Evolutionary conservation across 2,888 invertebrate genomes (phyloP).

Genomic region (Abrostola tripartita): DNA sequence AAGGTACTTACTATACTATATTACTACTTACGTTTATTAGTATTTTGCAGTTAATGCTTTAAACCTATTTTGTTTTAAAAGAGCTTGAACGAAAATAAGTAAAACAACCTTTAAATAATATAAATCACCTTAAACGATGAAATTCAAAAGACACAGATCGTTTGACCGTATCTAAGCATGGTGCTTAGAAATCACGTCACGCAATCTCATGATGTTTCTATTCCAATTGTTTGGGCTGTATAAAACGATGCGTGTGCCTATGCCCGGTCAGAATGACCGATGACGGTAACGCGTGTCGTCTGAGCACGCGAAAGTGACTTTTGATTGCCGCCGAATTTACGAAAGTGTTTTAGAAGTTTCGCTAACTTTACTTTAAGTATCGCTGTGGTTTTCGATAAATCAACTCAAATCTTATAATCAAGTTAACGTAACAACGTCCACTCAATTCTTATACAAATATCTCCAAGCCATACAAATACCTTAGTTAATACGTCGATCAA

Average conservation of each 20-base stretch:
- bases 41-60: no score
- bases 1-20: no score
- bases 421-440: no score
- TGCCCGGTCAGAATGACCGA: slow-evolving; percentile 45
- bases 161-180: slow-evolving; percentile 44
- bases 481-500: background rate
- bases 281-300: slow-evolving; percentile 38
- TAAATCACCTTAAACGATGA: slow-evolving; percentile 22
- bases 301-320: slow-evolving; percentile 51
- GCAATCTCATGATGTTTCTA: slow-evolving; percentile 51
- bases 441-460: no score
- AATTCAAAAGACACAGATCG: slow-evolving; percentile 31
- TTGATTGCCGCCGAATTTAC: slow-evolving; percentile 22
- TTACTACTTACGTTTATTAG: no score
- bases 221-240: slow-evolving; percentile 50
- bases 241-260: slow-evolving; percentile 33
- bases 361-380: slow-evolving; percentile 12
- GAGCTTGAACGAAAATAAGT: background rate
- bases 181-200: slow-evolving; percentile 52
- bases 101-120: slow-evolving; percentile 23
- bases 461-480: no score
- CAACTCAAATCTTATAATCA: no score
- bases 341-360: slow-evolving; percentile 19
- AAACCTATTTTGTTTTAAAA: no score
- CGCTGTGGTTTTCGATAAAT: background rate